These are phyloP conservation scores for Aporophyla nigra DNA, from an alignment of 2,888 invertebrate species.

Conservation along the genomic window DNA sequence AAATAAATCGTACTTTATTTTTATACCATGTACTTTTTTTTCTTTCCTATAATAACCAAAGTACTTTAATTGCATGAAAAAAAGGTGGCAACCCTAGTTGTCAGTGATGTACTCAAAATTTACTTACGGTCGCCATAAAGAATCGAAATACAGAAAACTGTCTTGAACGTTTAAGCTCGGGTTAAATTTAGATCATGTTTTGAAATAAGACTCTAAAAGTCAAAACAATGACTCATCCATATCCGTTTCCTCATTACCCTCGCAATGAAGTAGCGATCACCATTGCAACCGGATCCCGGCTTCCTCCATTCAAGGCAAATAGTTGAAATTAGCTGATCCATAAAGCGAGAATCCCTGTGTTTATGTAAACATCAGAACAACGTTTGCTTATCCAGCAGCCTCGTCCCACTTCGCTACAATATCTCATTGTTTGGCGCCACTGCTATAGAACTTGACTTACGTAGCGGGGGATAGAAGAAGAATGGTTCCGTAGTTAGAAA, in stretches of 20 bases:
- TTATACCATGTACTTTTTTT: no score
- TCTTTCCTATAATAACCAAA: no score
- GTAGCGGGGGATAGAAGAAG: neutral
- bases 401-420: slow-evolving; percentile 65
- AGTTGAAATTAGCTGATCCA: slow-evolving; percentile 43
- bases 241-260: slow-evolving; percentile 7
- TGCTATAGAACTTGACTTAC: slow-evolving; percentile 8
- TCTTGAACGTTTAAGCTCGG: no score
- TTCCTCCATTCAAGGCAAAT: slow-evolving; percentile 38
- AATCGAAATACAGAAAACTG: no score
- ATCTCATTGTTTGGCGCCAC: slow-evolving; percentile 69
- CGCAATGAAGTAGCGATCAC: neutral
- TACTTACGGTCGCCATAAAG: no score
- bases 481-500: slow-evolving; percentile 36
- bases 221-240: slow-evolving; percentile 5
- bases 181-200: no score
- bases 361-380: slow-evolving; percentile 50
- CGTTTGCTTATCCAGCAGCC: slow-evolving; percentile 42
- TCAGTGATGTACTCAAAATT: no score
- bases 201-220: slow-evolving; percentile 6
- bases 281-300: slow-evolving; percentile 12
- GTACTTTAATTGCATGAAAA: no score
- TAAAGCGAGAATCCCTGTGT: slow-evolving; percentile 40
- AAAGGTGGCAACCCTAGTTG: no score
- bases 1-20: no score